Percentiles rank a stretch among this genome's conserved stretches.
These are phyloP conservation scores for Thereva nobilitata DNA, from an alignment of 2,888 invertebrate species.

Conservation along the genomic window DNA sequence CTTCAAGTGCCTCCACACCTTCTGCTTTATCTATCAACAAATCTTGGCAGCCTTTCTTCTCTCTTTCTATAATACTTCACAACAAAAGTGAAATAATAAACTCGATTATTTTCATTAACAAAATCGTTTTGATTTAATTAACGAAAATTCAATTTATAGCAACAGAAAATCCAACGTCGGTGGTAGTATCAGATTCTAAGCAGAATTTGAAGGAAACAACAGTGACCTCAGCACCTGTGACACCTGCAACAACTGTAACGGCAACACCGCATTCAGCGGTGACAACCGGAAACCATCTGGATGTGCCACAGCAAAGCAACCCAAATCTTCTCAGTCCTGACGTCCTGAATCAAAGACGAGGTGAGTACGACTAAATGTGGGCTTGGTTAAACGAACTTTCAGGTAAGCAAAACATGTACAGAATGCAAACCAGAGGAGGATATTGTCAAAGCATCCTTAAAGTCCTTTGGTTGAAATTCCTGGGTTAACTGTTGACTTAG, in stretches of 20 bases:
- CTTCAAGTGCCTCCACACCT: too few species aligned
- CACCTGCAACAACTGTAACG: slow-evolving; percentile 54
- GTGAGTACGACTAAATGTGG: slow-evolving; percentile 51
- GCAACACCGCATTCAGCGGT: slow-evolving; percentile 55
- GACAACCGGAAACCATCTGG: slow-evolving; percentile 75
- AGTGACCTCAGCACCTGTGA: slow-evolving; percentile 58
- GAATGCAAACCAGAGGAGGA: too few species aligned
- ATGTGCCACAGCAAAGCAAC: slow-evolving; percentile 73
- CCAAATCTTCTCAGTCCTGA: slow-evolving; percentile 86
- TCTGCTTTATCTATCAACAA: too few species aligned
- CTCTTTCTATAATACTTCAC: neutral
- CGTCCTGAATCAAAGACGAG: slow-evolving; percentile 70
- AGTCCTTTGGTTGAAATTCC: too few species aligned
- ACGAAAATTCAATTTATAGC: slow-evolving; percentile 46
- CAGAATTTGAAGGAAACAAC: slow-evolving; percentile 58
- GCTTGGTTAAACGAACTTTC: too few species aligned
- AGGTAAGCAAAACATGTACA: too few species aligned
- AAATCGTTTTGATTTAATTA: slow-evolving; percentile 20
- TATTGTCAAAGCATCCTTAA: too few species aligned
- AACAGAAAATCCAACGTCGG: slow-evolving; percentile 56
- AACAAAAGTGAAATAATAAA: slow-evolving; percentile 19
- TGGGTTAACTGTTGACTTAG: too few species aligned
- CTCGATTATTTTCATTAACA: neutral
- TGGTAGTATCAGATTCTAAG: slow-evolving; percentile 58
- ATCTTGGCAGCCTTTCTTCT: too few species aligned